Conservation (phyloP, 2,113 vertebrate genomes). For the Osmerus mordax region DNA sequence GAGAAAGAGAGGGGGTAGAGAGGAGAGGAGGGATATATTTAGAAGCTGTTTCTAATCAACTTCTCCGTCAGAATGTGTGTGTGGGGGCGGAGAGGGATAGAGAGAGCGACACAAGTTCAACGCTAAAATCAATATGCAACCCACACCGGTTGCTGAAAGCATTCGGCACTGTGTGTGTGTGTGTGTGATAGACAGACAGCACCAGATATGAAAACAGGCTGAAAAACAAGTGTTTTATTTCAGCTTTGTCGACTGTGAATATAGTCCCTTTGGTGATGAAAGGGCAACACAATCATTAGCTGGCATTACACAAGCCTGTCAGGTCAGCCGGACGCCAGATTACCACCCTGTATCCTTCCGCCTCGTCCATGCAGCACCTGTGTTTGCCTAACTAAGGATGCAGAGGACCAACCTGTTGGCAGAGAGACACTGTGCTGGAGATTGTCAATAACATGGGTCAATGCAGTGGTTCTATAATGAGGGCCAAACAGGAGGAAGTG, state of each 20-base stretch:
- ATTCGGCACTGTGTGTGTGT: background rate
- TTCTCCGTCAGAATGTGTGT: constrained; percentile 66
- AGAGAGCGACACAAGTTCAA: constrained; percentile 53
- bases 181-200: constrained; percentile 15
- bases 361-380: no score
- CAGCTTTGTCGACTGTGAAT: background rate
- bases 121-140: constrained; percentile 66
- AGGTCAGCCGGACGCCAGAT: no score
- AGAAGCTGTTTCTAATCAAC: constrained; percentile 72
- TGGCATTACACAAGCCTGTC: background rate
- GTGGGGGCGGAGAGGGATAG: constrained; percentile 57
- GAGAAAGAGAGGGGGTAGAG: constrained; percentile 36
- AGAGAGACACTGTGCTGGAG: constrained; percentile 3
- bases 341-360: no score
- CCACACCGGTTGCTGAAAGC: constrained; percentile 56
- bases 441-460: constrained; percentile 24
- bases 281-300: background rate
- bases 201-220: background rate
- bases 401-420: no score
- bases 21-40: constrained; percentile 65
- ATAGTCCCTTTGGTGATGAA: background rate
- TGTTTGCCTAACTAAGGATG: no score
- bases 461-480: constrained; percentile 54
- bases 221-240: constrained; percentile 21
- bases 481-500: constrained; percentile 40